Evolutionary conservation across 2,888 invertebrate genomes (phyloP).

Genomic region (Apocheima hispidaria): DNA sequence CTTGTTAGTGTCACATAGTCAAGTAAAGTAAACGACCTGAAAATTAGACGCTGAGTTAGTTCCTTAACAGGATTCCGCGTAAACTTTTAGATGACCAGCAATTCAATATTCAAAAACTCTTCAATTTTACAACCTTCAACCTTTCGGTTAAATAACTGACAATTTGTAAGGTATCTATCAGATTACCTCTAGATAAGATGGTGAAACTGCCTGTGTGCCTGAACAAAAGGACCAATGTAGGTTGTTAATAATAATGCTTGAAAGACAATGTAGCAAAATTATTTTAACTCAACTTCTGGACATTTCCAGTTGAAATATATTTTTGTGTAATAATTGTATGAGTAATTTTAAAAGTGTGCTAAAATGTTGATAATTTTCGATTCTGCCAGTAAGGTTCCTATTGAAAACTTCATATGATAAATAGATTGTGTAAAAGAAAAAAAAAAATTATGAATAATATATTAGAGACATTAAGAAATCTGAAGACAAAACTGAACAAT

Average conservation of each 20-base stretch:
- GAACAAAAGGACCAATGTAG: conserved; percentile 14
- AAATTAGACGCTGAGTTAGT: too few relatives aligned
- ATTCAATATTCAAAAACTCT: too few relatives aligned
- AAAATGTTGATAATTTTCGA: conserved; percentile 20
- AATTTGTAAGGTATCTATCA: neutral
- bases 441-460: too few relatives aligned
- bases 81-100: too few relatives aligned
- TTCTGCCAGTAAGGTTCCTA: conserved; percentile 36
- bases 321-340: conserved; percentile 27
- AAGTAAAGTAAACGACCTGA: too few relatives aligned
- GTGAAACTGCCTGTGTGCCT: conserved; percentile 11
- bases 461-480: neutral
- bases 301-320: conserved; percentile 24
- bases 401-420: conserved; percentile 19
- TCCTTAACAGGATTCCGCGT: too few relatives aligned
- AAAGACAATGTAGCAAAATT: conserved; percentile 16
- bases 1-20: too few relatives aligned
- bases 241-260: conserved; percentile 11
- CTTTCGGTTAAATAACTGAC: too few relatives aligned
- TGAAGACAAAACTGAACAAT: neutral
- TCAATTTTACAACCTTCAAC: too few relatives aligned
- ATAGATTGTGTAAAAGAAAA: neutral
- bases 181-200: conserved; percentile 1
- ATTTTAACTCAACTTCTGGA: conserved; percentile 20
- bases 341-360: conserved; percentile 24